These are phyloP conservation scores for Triops cancriformis DNA, from an alignment of 1,140 invertebrate genomes.

Conservation along the genomic window DNA sequence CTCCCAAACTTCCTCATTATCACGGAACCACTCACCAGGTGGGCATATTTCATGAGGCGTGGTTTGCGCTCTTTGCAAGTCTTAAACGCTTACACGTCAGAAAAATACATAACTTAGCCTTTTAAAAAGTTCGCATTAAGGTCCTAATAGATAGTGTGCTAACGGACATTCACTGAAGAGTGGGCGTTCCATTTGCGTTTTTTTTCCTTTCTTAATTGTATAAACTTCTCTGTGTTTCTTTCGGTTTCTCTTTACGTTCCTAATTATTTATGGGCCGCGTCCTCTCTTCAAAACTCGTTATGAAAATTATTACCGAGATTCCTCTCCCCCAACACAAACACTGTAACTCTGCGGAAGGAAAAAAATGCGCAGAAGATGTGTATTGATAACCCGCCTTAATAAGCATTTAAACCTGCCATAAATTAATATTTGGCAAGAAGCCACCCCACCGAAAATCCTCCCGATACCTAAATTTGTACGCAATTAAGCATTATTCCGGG, in stretches of 20 bases:
- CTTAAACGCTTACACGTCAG: not conserved
- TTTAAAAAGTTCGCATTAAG: not conserved
- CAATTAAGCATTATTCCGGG: conserved; percentile 5
- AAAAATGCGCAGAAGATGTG: not conserved
- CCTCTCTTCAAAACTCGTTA: not conserved
- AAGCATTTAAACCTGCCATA: not conserved
- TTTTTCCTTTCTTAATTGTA: too few relatives aligned
- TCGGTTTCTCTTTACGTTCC: too few relatives aligned
- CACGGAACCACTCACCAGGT: not conserved
- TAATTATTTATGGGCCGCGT: not conserved
- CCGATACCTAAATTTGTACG: not conserved
- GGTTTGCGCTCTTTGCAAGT: not conserved
- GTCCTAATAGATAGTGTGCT: not conserved
- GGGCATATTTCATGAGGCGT: not conserved
- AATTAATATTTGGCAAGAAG: conserved; percentile 1
- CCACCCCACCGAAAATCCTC: not conserved
- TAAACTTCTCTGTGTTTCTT: not conserved
- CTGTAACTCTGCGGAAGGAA: too few relatives aligned
- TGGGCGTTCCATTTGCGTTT: not conserved
- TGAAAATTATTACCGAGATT: not conserved
- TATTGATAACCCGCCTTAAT: conserved; percentile 5
- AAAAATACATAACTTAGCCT: not conserved
- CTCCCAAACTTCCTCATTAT: not conserved
- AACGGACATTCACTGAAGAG: not conserved
- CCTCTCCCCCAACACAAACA: not conserved